Conservation (phyloP, 2,888 invertebrate species). For the Hypomecis atomaria region DNA sequence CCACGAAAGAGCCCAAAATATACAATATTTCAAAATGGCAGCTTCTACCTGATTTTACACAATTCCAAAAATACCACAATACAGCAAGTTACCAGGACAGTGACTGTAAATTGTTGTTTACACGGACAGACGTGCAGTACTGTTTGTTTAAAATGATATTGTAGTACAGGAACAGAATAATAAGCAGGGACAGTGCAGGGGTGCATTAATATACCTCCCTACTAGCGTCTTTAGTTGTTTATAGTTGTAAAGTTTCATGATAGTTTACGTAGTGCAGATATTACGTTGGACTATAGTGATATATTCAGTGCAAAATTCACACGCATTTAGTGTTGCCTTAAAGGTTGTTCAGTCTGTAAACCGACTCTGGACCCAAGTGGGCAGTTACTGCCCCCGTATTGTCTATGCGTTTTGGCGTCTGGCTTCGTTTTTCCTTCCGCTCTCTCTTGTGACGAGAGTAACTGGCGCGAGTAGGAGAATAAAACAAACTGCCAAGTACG, state of each 20-base stretch:
- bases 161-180: not conserved
- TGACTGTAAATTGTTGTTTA: constrained; percentile 11
- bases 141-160: constrained; percentile 19
- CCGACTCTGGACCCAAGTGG: too few relatives aligned
- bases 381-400: too few relatives aligned
- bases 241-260: not conserved
- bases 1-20: too few relatives aligned
- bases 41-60: not conserved
- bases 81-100: not conserved
- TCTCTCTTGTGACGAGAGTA: too few relatives aligned
- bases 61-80: not conserved
- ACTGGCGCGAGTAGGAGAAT: too few relatives aligned
- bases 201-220: not conserved
- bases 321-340: too few relatives aligned
- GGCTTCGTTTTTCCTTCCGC: too few relatives aligned
- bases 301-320: too few relatives aligned
- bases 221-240: not conserved
- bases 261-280: not conserved
- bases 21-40: not conserved
- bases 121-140: constrained; percentile 2
- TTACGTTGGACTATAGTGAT: not conserved
- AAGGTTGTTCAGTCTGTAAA: too few relatives aligned
- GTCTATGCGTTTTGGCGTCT: too few relatives aligned
- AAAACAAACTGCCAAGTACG: too few relatives aligned
- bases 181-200: constrained; percentile 1